These are phyloP conservation scores for Agrochola litura DNA, from an alignment of 2,888 invertebrate species.

Conservation along the genomic window DNA sequence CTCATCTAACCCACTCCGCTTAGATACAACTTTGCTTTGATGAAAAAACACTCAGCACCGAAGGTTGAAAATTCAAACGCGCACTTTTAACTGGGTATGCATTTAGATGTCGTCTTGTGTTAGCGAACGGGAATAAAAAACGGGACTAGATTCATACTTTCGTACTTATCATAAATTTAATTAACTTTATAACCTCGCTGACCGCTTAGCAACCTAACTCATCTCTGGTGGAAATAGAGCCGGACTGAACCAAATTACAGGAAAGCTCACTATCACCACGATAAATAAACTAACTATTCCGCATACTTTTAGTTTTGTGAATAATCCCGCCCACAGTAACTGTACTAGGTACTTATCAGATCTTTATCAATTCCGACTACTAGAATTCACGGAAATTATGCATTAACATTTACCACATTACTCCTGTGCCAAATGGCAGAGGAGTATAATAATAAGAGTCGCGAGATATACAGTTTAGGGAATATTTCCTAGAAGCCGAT, in stretches of 20 bases:
- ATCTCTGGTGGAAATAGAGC: neutral
- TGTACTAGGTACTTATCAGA: constrained; percentile 2
- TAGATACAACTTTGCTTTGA: too few relatives aligned
- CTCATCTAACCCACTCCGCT: too few relatives aligned
- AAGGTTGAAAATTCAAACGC: too few relatives aligned
- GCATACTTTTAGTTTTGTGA: neutral
- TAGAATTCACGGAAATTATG: neutral
- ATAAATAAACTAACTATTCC: neutral
- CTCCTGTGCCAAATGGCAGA: too few relatives aligned
- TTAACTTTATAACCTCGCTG: neutral
- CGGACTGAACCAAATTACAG: neutral
- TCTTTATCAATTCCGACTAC: constrained; percentile 6
- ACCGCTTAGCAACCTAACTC: neutral
- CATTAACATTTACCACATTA: neutral
- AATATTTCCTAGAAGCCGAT: too few relatives aligned
- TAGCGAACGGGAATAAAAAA: neutral
- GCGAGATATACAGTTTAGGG: too few relatives aligned
- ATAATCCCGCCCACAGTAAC: constrained; percentile 10
- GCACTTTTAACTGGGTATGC: too few relatives aligned
- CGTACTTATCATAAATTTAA: neutral
- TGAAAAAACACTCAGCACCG: too few relatives aligned
- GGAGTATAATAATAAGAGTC: too few relatives aligned
- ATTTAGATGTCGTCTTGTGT: too few relatives aligned
- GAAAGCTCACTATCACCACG: neutral
- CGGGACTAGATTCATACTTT: neutral